Base-by-base conservation (phyloP, 2,888 invertebrate genomes). In the Campaea margaritaria region DNA sequence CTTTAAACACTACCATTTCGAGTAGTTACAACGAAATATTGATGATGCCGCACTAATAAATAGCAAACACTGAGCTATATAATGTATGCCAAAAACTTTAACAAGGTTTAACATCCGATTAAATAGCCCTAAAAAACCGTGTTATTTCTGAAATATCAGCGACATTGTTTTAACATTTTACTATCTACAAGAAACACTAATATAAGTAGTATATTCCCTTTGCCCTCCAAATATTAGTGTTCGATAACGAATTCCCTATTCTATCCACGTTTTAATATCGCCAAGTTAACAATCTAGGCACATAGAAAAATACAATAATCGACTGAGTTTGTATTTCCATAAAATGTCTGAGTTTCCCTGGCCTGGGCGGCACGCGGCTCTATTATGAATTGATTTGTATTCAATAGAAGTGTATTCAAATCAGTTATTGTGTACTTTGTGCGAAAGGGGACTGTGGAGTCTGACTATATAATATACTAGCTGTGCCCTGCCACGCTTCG, bases 351-450 rank as follows among this genome's bases (percentile, higher is more conserved):
- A 69, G 72, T 79, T 73, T 76, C 70, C 73, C 49, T 21, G 21
- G n/a, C n/a, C n/a, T n/a, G 48, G 28, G 56, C 49, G 44, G 74
- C 62, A 14, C 13, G 54, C 62, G 73, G 61, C 68, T 75, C 75
- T 77, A 78, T 79, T 83, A 80, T 77, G 78, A 79, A 78, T 81
- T 83, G 83, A 83, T 86, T 85, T 84, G 85, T 86, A 86, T 86
- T 86, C 86, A 75, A 81, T 79, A 69, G 70, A 71, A 67, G 85
- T 84, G 67, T 83, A 86, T 86, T 86, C 83, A 86, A 86, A 86
- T 86, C 78, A 85, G 85, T 85, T 82, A 85, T 85, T 86, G 85
- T 86, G 77, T 82, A 81, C 82, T 84, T 81, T 83, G 76, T 75
- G 72, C 73, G 69, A 76, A 76, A 76, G 76, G 81, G 78, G 72